These are phyloP conservation scores for Morone chrysops DNA, from an alignment of 2,113 vertebrate genomes.

Conservation along the genomic window DNA sequence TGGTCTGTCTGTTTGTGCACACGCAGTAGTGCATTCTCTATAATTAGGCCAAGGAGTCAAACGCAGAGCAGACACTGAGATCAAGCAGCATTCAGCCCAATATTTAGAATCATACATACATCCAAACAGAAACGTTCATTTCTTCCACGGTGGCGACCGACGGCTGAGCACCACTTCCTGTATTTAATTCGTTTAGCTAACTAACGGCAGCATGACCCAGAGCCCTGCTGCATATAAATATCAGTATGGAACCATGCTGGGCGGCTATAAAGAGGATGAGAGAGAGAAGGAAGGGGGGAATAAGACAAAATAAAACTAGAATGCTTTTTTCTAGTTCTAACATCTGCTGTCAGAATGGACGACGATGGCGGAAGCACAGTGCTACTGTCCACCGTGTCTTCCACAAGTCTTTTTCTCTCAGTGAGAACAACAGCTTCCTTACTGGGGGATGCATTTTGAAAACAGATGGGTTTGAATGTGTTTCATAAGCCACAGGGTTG, in stretches of 20 bases:
- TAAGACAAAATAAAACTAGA: constrained; percentile 8
- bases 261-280: constrained; percentile 49
- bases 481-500: constrained; percentile 6
- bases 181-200: constrained; percentile 60
- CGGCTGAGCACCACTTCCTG: constrained; percentile 10
- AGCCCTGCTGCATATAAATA: constrained; percentile 42
- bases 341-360: constrained; percentile 25
- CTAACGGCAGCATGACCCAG: constrained; percentile 30
- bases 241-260: constrained; percentile 36
- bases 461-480: constrained; percentile 1
- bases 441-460: neutral
- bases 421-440: neutral
- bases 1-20: constrained; percentile 49
- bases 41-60: constrained; percentile 70
- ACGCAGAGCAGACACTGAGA: constrained; percentile 54
- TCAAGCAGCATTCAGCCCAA: constrained; percentile 21
- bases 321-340: constrained; percentile 17
- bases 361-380: neutral
- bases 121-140: constrained; percentile 8
- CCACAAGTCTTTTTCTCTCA: neutral
- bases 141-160: constrained; percentile 11
- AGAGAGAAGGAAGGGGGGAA: neutral
- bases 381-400: neutral
- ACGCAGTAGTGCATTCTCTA: constrained; percentile 24
- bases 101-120: constrained; percentile 51